Percentiles rank a stretch among this genome's conserved stretches.
These are phyloP conservation scores for Beris morrisii DNA, from an alignment of 2,888 invertebrate species.

Conservation along the genomic window DNA sequence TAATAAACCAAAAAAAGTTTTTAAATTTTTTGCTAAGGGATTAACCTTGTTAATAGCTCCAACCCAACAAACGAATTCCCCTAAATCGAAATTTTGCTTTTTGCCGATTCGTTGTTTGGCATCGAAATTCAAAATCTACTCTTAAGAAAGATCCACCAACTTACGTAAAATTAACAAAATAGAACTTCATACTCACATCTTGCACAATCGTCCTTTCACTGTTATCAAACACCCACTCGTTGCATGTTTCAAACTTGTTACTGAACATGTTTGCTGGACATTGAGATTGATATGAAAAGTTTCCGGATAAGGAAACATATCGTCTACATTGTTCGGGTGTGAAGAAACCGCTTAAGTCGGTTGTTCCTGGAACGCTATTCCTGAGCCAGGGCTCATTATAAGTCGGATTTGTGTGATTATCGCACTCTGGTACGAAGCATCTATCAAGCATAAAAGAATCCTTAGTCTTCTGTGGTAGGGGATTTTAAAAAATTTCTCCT, in stretches of 20 bases:
- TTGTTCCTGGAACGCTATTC: slow-evolving; percentile 57
- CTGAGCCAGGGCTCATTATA: slow-evolving; percentile 57
- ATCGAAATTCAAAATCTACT: too few species aligned
- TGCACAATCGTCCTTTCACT: slow-evolving; percentile 61
- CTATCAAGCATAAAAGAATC: slow-evolving; percentile 42
- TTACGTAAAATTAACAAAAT: slow-evolving; percentile 2
- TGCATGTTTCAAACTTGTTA: slow-evolving; percentile 53
- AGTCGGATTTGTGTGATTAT: slow-evolving; percentile 50
- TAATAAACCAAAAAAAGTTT: too few species aligned
- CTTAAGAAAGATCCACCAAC: too few species aligned
- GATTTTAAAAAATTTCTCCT: slow-evolving; percentile 4
- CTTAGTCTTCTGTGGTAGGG: background rate
- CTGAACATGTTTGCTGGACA: slow-evolving; percentile 55
- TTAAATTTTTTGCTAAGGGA: too few species aligned
- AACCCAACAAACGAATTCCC: too few species aligned
- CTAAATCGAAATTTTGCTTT: too few species aligned
- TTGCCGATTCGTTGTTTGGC: too few species aligned
- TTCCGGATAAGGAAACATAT: slow-evolving; percentile 42
- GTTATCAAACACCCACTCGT: slow-evolving; percentile 59
- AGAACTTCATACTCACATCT: slow-evolving; percentile 55
- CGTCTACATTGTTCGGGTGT: slow-evolving; percentile 50
- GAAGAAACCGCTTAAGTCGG: slow-evolving; percentile 46
- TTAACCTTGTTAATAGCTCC: too few species aligned
- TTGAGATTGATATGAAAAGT: background rate
- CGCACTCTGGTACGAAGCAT: slow-evolving; percentile 62